Percentiles rank a stretch among this genome's conserved stretches.
phyloP scores from a whole-genome alignment of 2,113 vertebrate species.

The Sceloporus undulatus region DNA sequence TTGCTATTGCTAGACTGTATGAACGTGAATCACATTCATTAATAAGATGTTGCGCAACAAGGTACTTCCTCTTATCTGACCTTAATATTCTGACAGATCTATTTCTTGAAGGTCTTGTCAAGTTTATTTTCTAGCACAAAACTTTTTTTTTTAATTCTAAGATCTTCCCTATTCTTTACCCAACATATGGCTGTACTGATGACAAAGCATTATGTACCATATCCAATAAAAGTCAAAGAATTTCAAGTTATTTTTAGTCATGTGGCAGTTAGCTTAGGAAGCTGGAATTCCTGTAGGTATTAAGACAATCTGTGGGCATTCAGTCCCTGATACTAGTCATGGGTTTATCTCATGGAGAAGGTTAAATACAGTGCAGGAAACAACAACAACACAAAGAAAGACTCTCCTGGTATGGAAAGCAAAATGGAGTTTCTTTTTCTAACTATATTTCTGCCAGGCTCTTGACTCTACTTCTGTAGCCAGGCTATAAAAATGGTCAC shows the following conservation, averaged over 20 bases:
- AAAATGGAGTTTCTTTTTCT: slow-evolving; percentile 27
- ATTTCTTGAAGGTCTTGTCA: not conserved
- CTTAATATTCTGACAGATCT: not conserved
- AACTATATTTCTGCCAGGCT: slow-evolving; percentile 20
- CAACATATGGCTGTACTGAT: slow-evolving; percentile 10
- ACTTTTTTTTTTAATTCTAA: not conserved
- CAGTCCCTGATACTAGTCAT: slow-evolving; percentile 73
- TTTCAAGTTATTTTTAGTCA: slow-evolving; percentile 58
- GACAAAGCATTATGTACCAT: slow-evolving; percentile 37
- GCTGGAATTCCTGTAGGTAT: slow-evolving; percentile 77
- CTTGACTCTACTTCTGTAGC: not conserved
- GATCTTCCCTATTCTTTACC: not conserved
- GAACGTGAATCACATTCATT: too few species aligned
- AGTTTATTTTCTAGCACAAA: not conserved
- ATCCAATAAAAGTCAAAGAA: slow-evolving; percentile 53
- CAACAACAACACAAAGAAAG: slow-evolving; percentile 39
- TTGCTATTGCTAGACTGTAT: too few species aligned
- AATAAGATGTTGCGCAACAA: not conserved
- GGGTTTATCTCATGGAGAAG: slow-evolving; percentile 75
- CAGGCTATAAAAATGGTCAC: not conserved
- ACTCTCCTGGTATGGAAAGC: slow-evolving; percentile 10
- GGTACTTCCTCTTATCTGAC: not conserved
- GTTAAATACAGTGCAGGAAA: slow-evolving; percentile 57
- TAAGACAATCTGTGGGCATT: slow-evolving; percentile 65
- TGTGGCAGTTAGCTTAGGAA: slow-evolving; percentile 62